Evolutionary conservation across 2,888 invertebrate species (phyloP).

Genomic region (Drosophila mayaguana): DNA sequence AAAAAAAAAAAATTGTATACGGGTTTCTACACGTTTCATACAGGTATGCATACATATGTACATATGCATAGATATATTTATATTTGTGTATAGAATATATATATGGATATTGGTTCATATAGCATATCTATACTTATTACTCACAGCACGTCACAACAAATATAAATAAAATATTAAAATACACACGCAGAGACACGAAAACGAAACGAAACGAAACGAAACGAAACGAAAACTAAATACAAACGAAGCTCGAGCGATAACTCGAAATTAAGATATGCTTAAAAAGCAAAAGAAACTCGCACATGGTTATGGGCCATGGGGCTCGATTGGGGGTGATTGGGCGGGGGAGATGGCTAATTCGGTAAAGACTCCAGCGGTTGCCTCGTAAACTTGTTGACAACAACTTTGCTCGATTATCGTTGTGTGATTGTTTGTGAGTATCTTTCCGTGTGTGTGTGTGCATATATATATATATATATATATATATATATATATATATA

Average conservation of each 20-base stretch:
- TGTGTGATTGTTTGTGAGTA: conserved; percentile 23
- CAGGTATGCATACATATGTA: conserved; percentile 18
- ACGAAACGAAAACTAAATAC: conserved; percentile 67
- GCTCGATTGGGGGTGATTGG: conserved; percentile 32
- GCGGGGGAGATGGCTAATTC: conserved; percentile 38
- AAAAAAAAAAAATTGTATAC: conserved; percentile 49
- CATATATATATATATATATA: conserved; percentile 25
- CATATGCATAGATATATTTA: conserved; percentile 1
- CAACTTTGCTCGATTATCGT: conserved; percentile 66
- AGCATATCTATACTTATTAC: conserved; percentile 77
- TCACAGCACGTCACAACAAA: conserved; percentile 80
- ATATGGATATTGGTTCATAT: conserved; percentile 11
- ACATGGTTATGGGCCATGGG: conserved; percentile 45
- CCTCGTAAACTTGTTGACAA: conserved; percentile 77
- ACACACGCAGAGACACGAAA: conserved; percentile 41
- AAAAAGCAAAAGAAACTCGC: conserved; percentile 70
- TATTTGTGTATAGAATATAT: conserved; percentile 9
- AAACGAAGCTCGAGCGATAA: conserved; percentile 53
- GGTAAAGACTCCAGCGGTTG: conserved; percentile 26
- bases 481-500: conserved; percentile 9
- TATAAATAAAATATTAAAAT: conserved; percentile 74
- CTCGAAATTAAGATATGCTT: conserved; percentile 79
- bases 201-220: conserved; percentile 59
- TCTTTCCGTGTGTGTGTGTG: conserved; percentile 8
- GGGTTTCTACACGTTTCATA: conserved; percentile 64